Percentiles rank a stretch among this genome's conserved stretches.
Evolutionary conservation across 2,113 vertebrate species (phyloP).

Genomic region (Corythoichthys intestinalis): DNA sequence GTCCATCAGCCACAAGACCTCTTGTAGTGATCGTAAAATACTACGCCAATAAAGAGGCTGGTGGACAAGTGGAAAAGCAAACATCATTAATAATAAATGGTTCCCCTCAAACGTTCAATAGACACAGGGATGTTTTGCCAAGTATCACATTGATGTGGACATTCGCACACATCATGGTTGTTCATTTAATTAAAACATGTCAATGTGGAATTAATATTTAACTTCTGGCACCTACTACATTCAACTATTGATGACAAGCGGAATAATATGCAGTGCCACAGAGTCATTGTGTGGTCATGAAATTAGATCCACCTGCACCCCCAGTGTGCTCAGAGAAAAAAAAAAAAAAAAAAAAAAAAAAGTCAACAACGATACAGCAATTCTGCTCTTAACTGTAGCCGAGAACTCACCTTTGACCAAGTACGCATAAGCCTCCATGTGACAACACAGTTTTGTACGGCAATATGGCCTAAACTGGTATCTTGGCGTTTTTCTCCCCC

Average conservation of each 20-base stretch:
- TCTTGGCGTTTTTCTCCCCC: no score
- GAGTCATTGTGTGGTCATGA: conserved; percentile 66
- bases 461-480: no score
- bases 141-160: conserved; percentile 67
- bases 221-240: conserved; percentile 68
- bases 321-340: conserved; percentile 20
- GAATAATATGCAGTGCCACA: conserved; percentile 27
- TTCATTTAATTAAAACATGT: conserved; percentile 74
- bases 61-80: conserved; percentile 67
- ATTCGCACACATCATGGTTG: conserved; percentile 44
- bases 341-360: conserved; percentile 10
- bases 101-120: conserved; percentile 57
- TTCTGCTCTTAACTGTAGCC: conserved; percentile 1
- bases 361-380: no score
- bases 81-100: conserved; percentile 75
- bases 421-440: conserved; percentile 43
- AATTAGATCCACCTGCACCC: conserved; percentile 59
- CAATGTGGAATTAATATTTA: conserved; percentile 77
- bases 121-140: conserved; percentile 59
- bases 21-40: conserved; percentile 64
- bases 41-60: conserved; percentile 48
- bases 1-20: conserved; percentile 44
- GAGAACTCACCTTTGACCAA: conserved; percentile 25
- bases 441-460: conserved; percentile 6
- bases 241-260: conserved; percentile 52